phyloP scores from a whole-genome alignment of 2,888 invertebrate genomes.

The Campoplex nolae region DNA sequence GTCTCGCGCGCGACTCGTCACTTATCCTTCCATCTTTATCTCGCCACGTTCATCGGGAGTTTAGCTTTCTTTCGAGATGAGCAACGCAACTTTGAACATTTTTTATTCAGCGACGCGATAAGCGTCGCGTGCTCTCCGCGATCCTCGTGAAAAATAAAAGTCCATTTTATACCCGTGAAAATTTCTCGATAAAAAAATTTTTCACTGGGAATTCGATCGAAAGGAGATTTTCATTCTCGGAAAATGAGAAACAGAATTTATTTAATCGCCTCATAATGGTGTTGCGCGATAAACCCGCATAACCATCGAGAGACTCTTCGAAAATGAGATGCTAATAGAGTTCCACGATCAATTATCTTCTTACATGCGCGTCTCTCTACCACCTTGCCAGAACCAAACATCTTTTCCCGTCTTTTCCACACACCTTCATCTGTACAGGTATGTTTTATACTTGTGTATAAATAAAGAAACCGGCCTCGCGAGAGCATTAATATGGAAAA shows the following conservation, averaged over 20 bases:
- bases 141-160: neutral
- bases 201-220: conserved; percentile 10
- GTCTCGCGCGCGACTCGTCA: conserved; percentile 26
- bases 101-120: neutral
- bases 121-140: neutral
- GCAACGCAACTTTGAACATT: neutral
- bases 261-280: neutral
- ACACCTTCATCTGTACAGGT: neutral
- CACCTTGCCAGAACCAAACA: conserved; percentile 25
- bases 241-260: neutral
- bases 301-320: conserved; percentile 22
- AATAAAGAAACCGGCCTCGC: conserved; percentile 65
- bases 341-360: conserved; percentile 56
- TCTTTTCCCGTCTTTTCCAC: conserved; percentile 36
- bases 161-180: neutral
- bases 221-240: neutral
- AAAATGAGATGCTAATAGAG: conserved; percentile 65
- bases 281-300: neutral
- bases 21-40: conserved; percentile 45
- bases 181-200: too few relatives aligned
- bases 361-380: neutral
- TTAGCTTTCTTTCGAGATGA: neutral
- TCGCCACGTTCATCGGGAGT: conserved; percentile 12
- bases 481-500: conserved; percentile 65
- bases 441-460: conserved; percentile 34